Base-by-base conservation (phyloP, 2,797 vertebrate genomes). In the Buceros bicornis region DNA sequence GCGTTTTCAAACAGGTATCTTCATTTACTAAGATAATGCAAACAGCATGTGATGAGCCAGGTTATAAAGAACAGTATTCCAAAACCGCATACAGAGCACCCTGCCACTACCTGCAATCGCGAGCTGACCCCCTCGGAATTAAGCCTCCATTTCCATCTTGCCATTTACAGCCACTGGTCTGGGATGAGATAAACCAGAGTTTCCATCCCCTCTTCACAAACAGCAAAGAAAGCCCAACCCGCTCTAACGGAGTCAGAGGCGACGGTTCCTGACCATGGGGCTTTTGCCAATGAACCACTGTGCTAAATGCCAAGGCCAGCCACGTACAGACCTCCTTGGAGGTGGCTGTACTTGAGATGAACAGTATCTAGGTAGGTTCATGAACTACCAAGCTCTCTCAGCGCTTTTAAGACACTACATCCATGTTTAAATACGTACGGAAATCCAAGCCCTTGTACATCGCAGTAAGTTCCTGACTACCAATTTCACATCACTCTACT, bases 221-320 rank as follows among this genome's bases (percentile, higher is more conserved):
- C 17, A 51, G 43, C 26, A 35, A 53, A 50, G 51, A 81, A 48
- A 4, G 4, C 18, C 47, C 28, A 76, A 4, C 8, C 8, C 15
- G 8, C n/a, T 40, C 25, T 20, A 67, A 10, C 0, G 1, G 33
- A 14, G 21, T 33, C 22, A 31, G 29, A 57, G 10, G 8, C 20
- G 50, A 47, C 16, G 10, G 43, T 5, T 74, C 70, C 67, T 33
- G 11, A 16, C 31, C 8, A 42, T 66, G 51, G 13, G 42, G 18
- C 20, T 81, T 61, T 53, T 19, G 53, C 20, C 58, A 56, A 15
- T 3, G 4, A 72, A 42, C 13, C 40, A 25, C 37, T 10, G 14
- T 11, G 22, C 33, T 29, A 18, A 70, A 20, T 3, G 33, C 4
- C 1, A 33, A 40, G 33, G 47, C 19, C 47, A 73, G 40, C 15